Evolutionary conservation across 2,797 vertebrate genomes (phyloP), one percentile per base, ranked within the genome.

Genomic region (Scomberomorus guttatus): DNA sequence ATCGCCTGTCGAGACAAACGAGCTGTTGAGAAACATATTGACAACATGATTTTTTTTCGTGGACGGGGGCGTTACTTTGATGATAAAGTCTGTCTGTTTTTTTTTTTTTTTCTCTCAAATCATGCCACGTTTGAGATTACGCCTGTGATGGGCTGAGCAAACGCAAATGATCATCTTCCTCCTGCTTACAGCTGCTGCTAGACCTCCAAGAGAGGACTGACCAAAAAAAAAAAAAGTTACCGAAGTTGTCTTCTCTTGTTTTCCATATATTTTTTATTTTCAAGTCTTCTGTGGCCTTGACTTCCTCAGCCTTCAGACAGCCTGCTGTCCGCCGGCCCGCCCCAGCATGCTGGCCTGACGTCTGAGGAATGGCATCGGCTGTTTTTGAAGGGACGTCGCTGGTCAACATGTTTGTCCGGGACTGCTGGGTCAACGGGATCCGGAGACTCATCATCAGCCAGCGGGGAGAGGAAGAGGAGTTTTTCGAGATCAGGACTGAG

Each of bases 391-490:
- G 98, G 89, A 99, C 97, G 58, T 99, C 97, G 76, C 96, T 99
- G 92, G 97, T 98, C 92, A 99, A 99, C 94, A 99, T 99, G 98
- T 99, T 96, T 85, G 98, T 99, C 81, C 96, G 97, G 88, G 97
- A 97, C 93, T 99, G 98, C 94, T 99, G 98, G 98, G 97, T 99
- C 75, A 99, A 99, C 95, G 98, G 98, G 44, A 94, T 98, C 92
- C 95, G 98, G 79, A 92, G 97, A 57, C 97, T 99, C 72, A 95
- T 99, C 87, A 96, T 99, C 92, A 97, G 94, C 92, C 95, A 95
- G 79, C 94, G 95, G 62, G 98, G 97, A 2, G 97, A 97, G 91
- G 97, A 99, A 92, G 97, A 99, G 94, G 97, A 99, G 83, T 99
- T 99, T 67, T 99, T 96, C 91, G 97, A 99, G 95, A 98, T 99